Conservation (phyloP, 2,113 vertebrate genomes). For the Dolichallabes microphthalmus region DNA sequence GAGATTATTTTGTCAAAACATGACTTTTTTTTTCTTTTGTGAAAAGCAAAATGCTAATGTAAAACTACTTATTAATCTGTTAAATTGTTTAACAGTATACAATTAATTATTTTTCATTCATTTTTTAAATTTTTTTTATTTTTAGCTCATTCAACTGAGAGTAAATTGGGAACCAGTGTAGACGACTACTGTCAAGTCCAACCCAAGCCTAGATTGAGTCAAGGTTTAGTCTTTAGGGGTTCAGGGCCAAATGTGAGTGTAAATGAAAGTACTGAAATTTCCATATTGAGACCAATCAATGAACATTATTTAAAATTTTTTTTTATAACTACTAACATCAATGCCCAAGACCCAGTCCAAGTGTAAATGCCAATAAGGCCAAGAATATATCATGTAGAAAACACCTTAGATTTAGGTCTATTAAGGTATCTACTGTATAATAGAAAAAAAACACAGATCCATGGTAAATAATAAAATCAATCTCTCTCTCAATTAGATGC, state of each 20-base stretch:
- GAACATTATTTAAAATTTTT: no score
- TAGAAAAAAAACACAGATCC: not conserved
- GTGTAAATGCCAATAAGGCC: not conserved
- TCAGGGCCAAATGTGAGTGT: not conserved
- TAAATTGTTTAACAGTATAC: not conserved
- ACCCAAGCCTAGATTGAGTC: not conserved
- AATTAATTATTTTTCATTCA: not conserved
- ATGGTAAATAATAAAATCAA: not conserved
- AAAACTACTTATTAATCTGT: not conserved
- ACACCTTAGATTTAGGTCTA: not conserved
- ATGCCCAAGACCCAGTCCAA: not conserved
- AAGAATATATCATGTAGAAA: not conserved
- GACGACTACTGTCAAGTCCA: not conserved
- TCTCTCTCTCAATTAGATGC: constrained; percentile 48
- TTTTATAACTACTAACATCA: not conserved
- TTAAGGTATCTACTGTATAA: not conserved
- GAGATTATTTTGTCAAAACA: not conserved
- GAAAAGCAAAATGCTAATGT: not conserved
- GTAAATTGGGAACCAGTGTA: not conserved
- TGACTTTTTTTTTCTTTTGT: not conserved
- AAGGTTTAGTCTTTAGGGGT: not conserved
- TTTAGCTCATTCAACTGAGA: no score
- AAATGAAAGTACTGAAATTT: not conserved
- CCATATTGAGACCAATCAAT: not conserved
- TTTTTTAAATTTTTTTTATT: no score